A percentile compares a stretch with the other conserved stretches of the same genome.
phyloP scores from a whole-genome alignment of 2,888 invertebrate species.

The Drosophila mulleri region DNA sequence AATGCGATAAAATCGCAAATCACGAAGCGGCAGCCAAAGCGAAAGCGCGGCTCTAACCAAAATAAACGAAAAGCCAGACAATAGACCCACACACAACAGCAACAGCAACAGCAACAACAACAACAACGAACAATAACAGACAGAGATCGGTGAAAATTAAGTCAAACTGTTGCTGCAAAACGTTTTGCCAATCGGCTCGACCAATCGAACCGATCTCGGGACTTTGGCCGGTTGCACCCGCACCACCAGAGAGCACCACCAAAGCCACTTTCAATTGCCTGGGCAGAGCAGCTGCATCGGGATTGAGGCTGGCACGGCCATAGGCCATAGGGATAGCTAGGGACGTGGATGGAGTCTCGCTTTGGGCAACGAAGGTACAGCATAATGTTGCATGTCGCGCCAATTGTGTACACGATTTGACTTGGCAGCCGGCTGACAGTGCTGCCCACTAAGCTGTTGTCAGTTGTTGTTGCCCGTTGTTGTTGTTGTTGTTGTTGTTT shows the following conservation, averaged over 20 bases:
- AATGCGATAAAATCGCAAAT: conserved; percentile 84
- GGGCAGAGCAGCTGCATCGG: conserved; percentile 57
- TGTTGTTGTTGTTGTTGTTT: conserved; percentile 50
- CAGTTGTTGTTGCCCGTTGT: conserved; percentile 44
- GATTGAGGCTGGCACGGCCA: conserved; percentile 30
- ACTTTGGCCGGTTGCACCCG: conserved; percentile 49
- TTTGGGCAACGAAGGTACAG: conserved; percentile 34
- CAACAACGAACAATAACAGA: background rate
- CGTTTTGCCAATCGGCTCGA: conserved; percentile 69
- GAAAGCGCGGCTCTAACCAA: conserved; percentile 48
- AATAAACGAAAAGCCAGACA: conserved; percentile 44
- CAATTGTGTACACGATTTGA: conserved; percentile 83
- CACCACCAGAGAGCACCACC: conserved; percentile 42
- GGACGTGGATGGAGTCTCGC: conserved; percentile 32
- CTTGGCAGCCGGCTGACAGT: conserved; percentile 76
- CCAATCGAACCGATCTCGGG: conserved; percentile 66
- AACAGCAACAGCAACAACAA: background rate
- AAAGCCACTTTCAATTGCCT: conserved; percentile 60
- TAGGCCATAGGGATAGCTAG: conserved; percentile 42
- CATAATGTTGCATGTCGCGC: conserved; percentile 76
- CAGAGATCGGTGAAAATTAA: conserved; percentile 78
- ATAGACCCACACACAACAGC: conserved; percentile 42
- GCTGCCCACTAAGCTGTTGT: conserved; percentile 71
- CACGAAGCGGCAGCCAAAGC: conserved; percentile 71
- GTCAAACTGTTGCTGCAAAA: conserved; percentile 80